Conservation (phyloP, 2,797 vertebrate species). For the Cephalopachus bancanus region DNA sequence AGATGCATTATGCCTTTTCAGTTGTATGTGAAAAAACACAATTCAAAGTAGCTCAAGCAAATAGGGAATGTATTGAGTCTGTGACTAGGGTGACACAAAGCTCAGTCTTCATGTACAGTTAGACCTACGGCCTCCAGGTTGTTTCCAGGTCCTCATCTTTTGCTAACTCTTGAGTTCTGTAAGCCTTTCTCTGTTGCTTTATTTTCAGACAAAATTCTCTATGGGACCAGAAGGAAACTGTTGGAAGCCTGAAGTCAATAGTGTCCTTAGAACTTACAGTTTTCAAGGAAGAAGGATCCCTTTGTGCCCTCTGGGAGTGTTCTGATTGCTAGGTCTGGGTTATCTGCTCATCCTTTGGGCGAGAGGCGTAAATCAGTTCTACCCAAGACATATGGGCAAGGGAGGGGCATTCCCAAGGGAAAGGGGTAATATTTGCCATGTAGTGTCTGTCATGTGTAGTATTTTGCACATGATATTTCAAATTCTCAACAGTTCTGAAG, state of each 20-base stretch:
- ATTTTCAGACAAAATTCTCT: slow-evolving; percentile 1
- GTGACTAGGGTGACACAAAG: background rate
- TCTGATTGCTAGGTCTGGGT: background rate
- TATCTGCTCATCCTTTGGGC: background rate
- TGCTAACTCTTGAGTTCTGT: background rate
- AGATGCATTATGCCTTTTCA: background rate
- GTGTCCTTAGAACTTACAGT: background rate
- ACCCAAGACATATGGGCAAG: background rate
- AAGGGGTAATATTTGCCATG: background rate
- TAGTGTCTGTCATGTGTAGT: background rate
- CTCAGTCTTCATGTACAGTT: background rate
- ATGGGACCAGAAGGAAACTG: background rate
- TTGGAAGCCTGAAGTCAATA: background rate
- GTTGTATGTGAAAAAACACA: background rate
- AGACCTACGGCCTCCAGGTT: background rate
- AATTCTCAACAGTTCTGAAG: background rate
- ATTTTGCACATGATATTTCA: slow-evolving; percentile 36
- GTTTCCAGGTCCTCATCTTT: background rate
- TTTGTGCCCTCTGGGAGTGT: background rate
- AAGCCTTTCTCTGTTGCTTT: slow-evolving; percentile 48
- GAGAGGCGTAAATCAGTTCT: background rate
- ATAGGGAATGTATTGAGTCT: background rate
- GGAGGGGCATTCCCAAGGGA: background rate
- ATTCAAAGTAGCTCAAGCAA: background rate
- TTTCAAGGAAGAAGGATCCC: slow-evolving; percentile 1